Percentiles rank a stretch among this genome's conserved stretches.
Conservation (phyloP, 2,888 invertebrate species). For the Agrochola lota region DNA sequence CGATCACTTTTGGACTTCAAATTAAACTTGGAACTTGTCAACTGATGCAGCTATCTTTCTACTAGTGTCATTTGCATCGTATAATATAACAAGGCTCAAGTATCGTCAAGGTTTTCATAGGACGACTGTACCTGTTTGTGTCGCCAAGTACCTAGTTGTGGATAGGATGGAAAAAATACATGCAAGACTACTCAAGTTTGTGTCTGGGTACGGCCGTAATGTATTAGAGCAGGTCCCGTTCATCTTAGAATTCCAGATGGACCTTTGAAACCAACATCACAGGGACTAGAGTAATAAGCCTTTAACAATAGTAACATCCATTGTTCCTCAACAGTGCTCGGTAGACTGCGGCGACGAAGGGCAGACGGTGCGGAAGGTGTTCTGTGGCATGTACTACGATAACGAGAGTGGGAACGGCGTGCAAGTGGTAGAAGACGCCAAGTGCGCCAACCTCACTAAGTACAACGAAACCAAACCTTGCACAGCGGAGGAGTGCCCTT, state of each 20-base stretch:
- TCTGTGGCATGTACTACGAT: slow-evolving; percentile 94
- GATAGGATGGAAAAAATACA: background rate
- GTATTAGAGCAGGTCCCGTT: background rate
- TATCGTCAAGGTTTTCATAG: background rate
- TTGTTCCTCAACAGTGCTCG: slow-evolving; percentile 92
- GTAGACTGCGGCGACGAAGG: slow-evolving; percentile 96
- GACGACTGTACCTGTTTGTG: background rate
- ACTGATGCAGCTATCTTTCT: background rate
- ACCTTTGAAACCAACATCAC: background rate
- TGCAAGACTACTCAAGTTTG: background rate
- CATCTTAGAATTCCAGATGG: background rate
- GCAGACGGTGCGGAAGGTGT: slow-evolving; percentile 94
- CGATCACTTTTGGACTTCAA: background rate
- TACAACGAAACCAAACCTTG: slow-evolving; percentile 94
- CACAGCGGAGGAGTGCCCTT: slow-evolving; percentile 93
- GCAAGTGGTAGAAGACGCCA: slow-evolving; percentile 91
- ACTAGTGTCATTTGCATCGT: background rate
- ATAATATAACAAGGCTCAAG: background rate
- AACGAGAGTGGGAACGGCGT: slow-evolving; percentile 82
- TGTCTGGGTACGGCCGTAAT: background rate
- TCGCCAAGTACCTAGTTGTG: too few species aligned
- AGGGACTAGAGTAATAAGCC: background rate
- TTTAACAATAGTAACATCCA: background rate
- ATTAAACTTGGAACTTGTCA: background rate
- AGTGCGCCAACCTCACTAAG: slow-evolving; percentile 93